Base-by-base conservation (phyloP, 2,797 vertebrate species). In the Enteromius thamalakanensis region DNA sequence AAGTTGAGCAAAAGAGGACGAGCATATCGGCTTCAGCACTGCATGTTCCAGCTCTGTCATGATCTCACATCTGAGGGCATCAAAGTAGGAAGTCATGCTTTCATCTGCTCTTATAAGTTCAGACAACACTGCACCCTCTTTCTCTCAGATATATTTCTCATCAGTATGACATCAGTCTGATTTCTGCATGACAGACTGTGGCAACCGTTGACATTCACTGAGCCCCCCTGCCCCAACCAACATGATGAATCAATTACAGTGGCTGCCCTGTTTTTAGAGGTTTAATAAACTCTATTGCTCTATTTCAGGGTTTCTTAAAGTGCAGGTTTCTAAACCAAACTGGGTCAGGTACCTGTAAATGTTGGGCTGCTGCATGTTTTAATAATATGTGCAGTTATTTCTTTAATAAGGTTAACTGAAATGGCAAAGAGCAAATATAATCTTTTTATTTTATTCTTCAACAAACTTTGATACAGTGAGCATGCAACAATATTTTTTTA, bases 71-170 rank as follows among this genome's bases (percentile, higher is more conserved):
- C 71, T 76, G 29, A 85, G 70, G 67, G 86, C 84, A 87, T 87
- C 86, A 87, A 84, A 88, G 84, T n/a, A 47, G 62, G 37, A 78
- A 42, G 76, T 86, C 79, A 82, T 6, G n/a, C 87, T 88, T 87
- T 88, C 70, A 86, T 85, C 79, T 85, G 64, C 81, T 81, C 81
- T 86, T 72, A 82, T 21, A 64, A 60, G 77, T 76, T 14, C 40
- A 70, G 86, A 85, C 86, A 65, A 74, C 72, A 34, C 58, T 82
- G 29, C 29, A 80, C 72, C 55, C 67, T 49, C 62, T 75, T 84
- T 86, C 37, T 40, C 60, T 62, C 9, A 49, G 17, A 37, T 81
- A 37, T 29, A 69, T 75, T 75, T 75, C 76, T 71, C 81, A 14
- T 85, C 80, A 70, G 8, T 45, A 34, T 78, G 76, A 26, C 40